phyloP scores from a whole-genome alignment of 30 jellyfish, hydroid and myxozoan genomes.

The Rhopilema esculentum region DNA sequence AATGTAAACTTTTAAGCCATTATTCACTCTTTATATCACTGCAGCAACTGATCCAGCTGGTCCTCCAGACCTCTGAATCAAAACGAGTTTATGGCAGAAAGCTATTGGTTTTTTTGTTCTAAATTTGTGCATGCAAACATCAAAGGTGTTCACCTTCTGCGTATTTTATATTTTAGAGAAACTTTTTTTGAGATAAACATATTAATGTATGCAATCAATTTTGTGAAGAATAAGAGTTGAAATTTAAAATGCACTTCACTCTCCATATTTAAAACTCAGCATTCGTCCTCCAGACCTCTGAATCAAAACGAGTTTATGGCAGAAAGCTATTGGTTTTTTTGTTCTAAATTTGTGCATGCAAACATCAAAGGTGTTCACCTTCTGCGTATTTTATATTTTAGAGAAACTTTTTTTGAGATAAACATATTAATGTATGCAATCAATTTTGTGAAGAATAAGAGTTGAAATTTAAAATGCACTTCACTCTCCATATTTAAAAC shows the following conservation, averaged over 20 bases:
- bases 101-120: not conserved
- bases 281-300: not conserved
- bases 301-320: not conserved
- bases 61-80: not conserved
- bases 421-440: slow-evolving; percentile 7
- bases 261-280: not conserved
- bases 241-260: not conserved
- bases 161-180: not conserved
- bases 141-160: not conserved
- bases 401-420: not conserved
- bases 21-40: not conserved
- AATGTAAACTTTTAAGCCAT: not conserved
- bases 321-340: not conserved
- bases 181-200: not conserved
- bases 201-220: slow-evolving; percentile 5
- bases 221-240: not conserved
- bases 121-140: not conserved
- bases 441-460: not conserved
- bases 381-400: not conserved
- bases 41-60: not conserved
- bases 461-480: slow-evolving; percentile 11
- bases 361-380: not conserved
- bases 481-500: slow-evolving; percentile 1
- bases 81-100: not conserved
- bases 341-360: not conserved